These are phyloP conservation scores for Cheumatopsyche charites DNA, from an alignment of 1,140 invertebrate species.

Conservation along the genomic window DNA sequence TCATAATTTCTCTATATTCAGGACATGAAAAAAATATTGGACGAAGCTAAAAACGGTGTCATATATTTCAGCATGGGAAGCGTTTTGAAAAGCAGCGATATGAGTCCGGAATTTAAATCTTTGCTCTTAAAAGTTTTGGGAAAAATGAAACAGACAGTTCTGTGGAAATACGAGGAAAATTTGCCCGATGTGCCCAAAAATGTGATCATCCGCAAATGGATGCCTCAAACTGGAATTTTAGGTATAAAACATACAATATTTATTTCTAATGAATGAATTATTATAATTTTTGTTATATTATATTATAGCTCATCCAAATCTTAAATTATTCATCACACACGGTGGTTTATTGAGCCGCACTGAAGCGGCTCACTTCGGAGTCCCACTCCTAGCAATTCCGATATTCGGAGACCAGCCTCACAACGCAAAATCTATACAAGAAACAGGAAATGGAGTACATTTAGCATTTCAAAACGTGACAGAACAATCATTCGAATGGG, in stretches of 20 bases:
- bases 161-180: constrained; percentile 36
- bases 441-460: constrained; percentile 50
- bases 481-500: constrained; percentile 30
- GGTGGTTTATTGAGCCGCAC: constrained; percentile 62
- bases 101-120: background rate
- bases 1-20: constrained; percentile 23
- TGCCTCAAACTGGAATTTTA: constrained; percentile 33
- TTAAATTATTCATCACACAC: constrained; percentile 63
- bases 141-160: constrained; percentile 14
- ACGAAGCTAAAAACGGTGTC: constrained; percentile 23
- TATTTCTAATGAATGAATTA: too few relatives aligned
- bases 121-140: background rate
- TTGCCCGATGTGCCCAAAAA: constrained; percentile 16
- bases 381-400: constrained; percentile 52
- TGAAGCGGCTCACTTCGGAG: constrained; percentile 51
- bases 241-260: too few relatives aligned
- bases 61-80: constrained; percentile 35
- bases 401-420: constrained; percentile 57
- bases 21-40: constrained; percentile 25
- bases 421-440: constrained; percentile 53
- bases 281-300: too few relatives aligned
- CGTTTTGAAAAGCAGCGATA: constrained; percentile 25
- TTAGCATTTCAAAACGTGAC: constrained; percentile 40
- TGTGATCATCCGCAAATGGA: constrained; percentile 23
- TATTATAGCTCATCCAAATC: constrained; percentile 53